Evolutionary conservation across 2,113 vertebrate species (phyloP), one percentile per base, ranked within the genome.

Genomic region (Pomatostomus ruficeps): DNA sequence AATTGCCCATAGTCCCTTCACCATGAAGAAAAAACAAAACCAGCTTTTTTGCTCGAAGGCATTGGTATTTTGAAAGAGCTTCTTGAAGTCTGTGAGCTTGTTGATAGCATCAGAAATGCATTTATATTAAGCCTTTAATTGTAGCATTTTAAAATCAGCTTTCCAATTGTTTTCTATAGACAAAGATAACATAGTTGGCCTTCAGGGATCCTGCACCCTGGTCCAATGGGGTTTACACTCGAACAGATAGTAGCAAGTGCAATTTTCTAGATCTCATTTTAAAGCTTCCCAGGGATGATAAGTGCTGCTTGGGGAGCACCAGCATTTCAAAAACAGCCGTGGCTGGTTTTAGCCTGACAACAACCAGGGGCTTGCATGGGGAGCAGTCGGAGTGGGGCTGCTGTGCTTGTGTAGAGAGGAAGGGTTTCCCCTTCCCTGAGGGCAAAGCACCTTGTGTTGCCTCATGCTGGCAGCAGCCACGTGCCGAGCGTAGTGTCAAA

Each of bases 61-160:
- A 14, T 28, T 54, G 35, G 20, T 67, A 38, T 63, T 89, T 91
- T 88, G 71, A 93, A 94, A 94, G 72, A 87, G 35, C 28, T 72
- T 77, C 63, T 72, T 92, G 58, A 90, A 82, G 48, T 62, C 46
- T 71, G n/a, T 35, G 11, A 10, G 19, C 58, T 93, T 55, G 15
- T 55, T 67, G 78, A 83, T 88, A 81, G 48, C 24, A 84, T 75
- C 86, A 83, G 51, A 83, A 94, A 85, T 55, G 18, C n/a, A 24
- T 91, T 79, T 91, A 28, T 88, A 75, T 78, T 78, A 67, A 95
- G 23, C 46, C 78, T 76, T 70, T 95, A 94, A 92, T 88, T 76
- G 81, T 22, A 78, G 16, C 52, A 40, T 93, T 82, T 96, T 87
- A 52, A 88, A 89, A 70, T 85, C 33, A 58, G 48, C 71, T 85